These are phyloP conservation scores for Zapornia atra DNA, from an alignment of 2,113 vertebrate genomes.

Conservation along the genomic window DNA sequence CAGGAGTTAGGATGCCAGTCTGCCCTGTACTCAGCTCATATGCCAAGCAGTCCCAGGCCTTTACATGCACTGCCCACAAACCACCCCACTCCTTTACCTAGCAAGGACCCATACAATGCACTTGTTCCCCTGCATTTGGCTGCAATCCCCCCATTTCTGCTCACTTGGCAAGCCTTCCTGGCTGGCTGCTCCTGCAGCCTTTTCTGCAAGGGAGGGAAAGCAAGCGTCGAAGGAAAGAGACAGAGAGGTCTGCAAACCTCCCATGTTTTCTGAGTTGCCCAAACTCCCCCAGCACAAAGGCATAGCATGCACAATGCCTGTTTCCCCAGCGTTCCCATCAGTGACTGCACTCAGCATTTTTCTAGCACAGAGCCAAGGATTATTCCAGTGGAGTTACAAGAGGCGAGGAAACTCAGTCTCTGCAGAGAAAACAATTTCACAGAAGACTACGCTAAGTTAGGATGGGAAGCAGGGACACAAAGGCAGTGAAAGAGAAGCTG, in stretches of 20 bases:
- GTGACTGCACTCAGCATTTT: neutral
- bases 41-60: neutral
- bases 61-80: neutral
- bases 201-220: neutral
- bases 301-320: neutral
- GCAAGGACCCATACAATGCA: neutral
- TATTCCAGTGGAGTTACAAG: slow-evolving; percentile 51
- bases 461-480: neutral
- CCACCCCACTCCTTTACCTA: neutral
- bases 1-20: neutral
- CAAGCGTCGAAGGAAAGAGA: neutral
- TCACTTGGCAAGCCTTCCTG: neutral
- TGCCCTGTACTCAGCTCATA: neutral
- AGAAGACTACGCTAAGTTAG: slow-evolving; percentile 47
- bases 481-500: slow-evolving; percentile 18
- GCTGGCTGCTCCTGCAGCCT: neutral
- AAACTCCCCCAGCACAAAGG: neutral
- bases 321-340: neutral
- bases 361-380: slow-evolving; percentile 30
- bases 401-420: neutral
- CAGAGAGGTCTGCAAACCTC: neutral
- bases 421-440: slow-evolving; percentile 72
- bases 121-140: neutral
- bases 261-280: neutral
- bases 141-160: neutral